Conservation (phyloP, 2,797 vertebrate genomes). For the Chloroceryle amazona region DNA sequence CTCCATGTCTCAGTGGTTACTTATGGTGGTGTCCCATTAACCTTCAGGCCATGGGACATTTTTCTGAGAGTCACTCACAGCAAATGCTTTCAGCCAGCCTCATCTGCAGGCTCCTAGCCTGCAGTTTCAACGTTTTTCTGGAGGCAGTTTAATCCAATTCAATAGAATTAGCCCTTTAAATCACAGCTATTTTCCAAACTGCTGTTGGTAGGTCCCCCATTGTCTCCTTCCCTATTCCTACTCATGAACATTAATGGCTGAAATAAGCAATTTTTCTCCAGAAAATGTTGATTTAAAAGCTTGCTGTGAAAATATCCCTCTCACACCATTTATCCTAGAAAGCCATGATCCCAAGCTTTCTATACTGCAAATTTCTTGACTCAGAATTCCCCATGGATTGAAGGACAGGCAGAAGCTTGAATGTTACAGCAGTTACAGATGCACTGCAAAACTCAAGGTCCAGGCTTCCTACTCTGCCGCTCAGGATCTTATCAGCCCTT, state of each 20-base stretch:
- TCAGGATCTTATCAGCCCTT: not conserved
- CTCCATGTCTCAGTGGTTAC: not conserved
- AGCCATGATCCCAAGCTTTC: not conserved
- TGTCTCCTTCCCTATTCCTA: not conserved
- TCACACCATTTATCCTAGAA: not conserved
- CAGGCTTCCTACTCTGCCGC: rapidly evolving
- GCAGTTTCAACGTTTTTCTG: not conserved
- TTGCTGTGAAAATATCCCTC: not conserved
- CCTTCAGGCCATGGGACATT: not conserved
- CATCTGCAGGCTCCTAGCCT: not conserved
- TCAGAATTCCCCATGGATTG: not conserved
- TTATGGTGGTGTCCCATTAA: not conserved
- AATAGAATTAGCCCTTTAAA: not conserved
- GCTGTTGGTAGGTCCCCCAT: not conserved
- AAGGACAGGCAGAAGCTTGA: not conserved
- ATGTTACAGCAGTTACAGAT: not conserved
- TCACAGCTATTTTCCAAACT: not conserved
- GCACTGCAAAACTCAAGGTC: not conserved
- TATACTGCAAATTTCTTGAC: not conserved
- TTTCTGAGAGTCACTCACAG: not conserved
- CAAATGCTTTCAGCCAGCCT: not conserved
- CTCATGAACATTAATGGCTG: not conserved
- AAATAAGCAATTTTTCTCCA: not conserved
- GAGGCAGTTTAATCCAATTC: not conserved
- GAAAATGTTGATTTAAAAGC: not conserved